Conservation (phyloP, 2,113 vertebrate genomes). For the Eleginops maclovinus region DNA sequence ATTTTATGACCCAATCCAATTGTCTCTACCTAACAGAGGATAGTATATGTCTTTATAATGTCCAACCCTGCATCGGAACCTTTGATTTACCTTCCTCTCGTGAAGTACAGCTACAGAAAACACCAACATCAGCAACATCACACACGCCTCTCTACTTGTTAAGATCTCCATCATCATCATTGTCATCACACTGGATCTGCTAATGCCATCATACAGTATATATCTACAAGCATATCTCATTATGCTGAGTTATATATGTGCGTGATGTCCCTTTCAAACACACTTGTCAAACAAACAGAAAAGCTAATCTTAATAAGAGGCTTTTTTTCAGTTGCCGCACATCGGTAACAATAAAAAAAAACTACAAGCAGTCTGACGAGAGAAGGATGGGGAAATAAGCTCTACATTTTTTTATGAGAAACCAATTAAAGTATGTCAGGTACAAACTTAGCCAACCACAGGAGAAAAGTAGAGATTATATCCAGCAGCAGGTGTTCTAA, state of each 20-base stretch:
- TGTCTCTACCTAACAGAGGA: background rate
- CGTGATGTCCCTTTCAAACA: conserved; percentile 12
- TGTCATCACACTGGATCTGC: background rate
- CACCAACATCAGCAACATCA: conserved; percentile 4
- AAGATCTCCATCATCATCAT: background rate
- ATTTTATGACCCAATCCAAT: too few species aligned
- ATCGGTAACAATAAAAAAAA: conserved; percentile 16
- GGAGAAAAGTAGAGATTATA: background rate
- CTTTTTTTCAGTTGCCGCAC: conserved; percentile 11
- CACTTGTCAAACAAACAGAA: conserved; percentile 28
- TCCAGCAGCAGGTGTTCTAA: background rate
- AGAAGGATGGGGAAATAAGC: background rate
- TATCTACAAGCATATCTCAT: conserved; percentile 20
- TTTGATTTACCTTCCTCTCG: background rate
- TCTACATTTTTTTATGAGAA: background rate
- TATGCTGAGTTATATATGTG: conserved; percentile 19
- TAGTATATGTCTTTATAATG: background rate
- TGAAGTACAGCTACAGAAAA: background rate
- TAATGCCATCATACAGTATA: background rate
- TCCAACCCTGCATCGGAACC: background rate
- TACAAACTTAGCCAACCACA: background rate
- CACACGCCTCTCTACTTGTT: background rate
- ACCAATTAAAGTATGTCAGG: background rate
- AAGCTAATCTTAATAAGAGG: conserved; percentile 12
- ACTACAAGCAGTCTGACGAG: conserved; percentile 22